phyloP scores from a whole-genome alignment of 1,140 invertebrate species.

The Brachionus koreanus region DNA sequence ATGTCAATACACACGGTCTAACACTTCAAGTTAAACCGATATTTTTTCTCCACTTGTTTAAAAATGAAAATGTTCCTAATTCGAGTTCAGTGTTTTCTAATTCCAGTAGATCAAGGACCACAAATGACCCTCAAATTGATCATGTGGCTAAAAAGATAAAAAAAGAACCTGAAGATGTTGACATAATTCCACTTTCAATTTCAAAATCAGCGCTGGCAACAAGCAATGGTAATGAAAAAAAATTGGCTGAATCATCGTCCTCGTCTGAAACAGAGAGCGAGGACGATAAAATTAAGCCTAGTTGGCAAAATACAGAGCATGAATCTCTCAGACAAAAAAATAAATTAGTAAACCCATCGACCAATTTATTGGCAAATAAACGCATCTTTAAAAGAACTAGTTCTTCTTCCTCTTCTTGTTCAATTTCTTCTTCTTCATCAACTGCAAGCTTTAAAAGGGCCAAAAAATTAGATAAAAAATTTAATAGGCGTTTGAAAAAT shows the following conservation, averaged over 20 bases:
- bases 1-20: slow-evolving; percentile 22
- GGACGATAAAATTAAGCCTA: neutral
- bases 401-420: neutral
- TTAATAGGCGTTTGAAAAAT: neutral
- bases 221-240: neutral
- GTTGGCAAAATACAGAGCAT: neutral
- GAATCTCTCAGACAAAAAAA: slow-evolving; percentile 15
- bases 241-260: neutral
- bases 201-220: neutral
- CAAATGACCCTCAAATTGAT: neutral
- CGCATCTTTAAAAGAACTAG: neutral
- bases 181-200: neutral
- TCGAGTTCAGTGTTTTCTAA: neutral
- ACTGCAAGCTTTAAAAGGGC: neutral
- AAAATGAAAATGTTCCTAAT: neutral
- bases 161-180: neutral
- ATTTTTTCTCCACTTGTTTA: slow-evolving; percentile 32
- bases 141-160: neutral
- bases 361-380: neutral
- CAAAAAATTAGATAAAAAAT: slow-evolving; percentile 26
- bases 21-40: slow-evolving; percentile 1
- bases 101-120: neutral
- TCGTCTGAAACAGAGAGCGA: neutral
- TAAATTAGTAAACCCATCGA: neutral
- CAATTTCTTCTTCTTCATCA: slow-evolving; percentile 6